These are phyloP conservation scores for Peribatodes rhomboidaria DNA, from an alignment of 2,888 invertebrate species.

Conservation along the genomic window DNA sequence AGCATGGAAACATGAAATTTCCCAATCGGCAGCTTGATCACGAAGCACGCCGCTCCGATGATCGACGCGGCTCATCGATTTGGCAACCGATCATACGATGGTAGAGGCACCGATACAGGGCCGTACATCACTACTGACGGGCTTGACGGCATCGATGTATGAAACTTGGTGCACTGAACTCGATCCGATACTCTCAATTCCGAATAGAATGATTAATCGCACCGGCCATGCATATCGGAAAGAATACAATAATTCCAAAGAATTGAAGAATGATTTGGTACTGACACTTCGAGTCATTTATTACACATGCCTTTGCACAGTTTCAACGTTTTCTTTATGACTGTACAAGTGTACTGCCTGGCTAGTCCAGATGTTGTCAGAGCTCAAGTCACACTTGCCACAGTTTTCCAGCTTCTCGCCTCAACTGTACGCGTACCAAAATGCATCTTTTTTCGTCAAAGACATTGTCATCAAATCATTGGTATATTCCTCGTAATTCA, in stretches of 20 bases:
- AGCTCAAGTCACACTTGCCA: too few relatives aligned
- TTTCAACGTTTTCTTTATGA: too few relatives aligned
- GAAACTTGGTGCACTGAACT: conserved; percentile 41
- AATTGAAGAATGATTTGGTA: not conserved
- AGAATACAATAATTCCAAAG: conserved; percentile 7
- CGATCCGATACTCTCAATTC: conserved; percentile 11
- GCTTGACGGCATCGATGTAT: conserved; percentile 26
- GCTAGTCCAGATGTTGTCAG: too few relatives aligned
- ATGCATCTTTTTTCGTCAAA: too few relatives aligned
- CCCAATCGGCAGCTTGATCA: conserved; percentile 33
- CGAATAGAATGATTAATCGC: conserved; percentile 25
- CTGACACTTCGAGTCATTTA: too few relatives aligned
- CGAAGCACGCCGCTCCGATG: conserved; percentile 41
- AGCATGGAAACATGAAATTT: conserved; percentile 33
- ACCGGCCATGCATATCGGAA: conserved; percentile 17
- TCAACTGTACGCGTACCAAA: too few relatives aligned
- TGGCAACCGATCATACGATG: conserved; percentile 65
- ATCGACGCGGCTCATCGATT: conserved; percentile 56
- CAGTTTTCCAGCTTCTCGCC: not conserved
- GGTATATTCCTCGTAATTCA: not conserved
- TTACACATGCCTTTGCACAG: too few relatives aligned
- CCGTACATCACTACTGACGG: conserved; percentile 37
- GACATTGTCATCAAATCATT: not conserved
- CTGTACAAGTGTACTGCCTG: too few relatives aligned
- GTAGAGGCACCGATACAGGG: conserved; percentile 45